Conservation (phyloP, 2,888 invertebrate species). For the Galerucella nymphaeae region DNA sequence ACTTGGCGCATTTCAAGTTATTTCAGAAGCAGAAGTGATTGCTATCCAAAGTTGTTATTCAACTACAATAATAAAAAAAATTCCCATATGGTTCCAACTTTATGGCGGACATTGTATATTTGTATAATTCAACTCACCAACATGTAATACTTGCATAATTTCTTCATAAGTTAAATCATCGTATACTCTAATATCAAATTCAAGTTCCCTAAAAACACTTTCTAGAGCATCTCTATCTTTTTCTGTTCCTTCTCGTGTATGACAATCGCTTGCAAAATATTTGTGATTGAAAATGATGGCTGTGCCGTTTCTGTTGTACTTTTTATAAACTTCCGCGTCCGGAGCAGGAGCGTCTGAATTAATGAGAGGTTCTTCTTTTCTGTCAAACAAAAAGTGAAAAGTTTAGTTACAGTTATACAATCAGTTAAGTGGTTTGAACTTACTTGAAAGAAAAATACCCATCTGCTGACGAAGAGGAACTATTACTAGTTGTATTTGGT, state of each 20-base stretch:
- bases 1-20: no score
- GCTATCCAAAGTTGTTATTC: no score
- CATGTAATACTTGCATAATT: slow-evolving; percentile 73
- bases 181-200: slow-evolving; percentile 76
- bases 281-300: slow-evolving; percentile 93
- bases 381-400: neutral
- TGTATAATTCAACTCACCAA: slow-evolving; percentile 60
- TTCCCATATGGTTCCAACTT: no score
- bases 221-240: slow-evolving; percentile 81
- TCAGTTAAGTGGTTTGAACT: neutral
- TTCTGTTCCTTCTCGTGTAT: slow-evolving; percentile 82
- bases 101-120: no score
- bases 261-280: slow-evolving; percentile 76
- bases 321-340: slow-evolving; percentile 72
- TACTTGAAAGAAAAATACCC: slow-evolving; percentile 9
- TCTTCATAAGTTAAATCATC: slow-evolving; percentile 77
- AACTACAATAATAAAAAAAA: no score
- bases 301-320: slow-evolving; percentile 79
- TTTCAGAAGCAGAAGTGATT: no score
- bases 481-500: neutral
- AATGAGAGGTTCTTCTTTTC: neutral
- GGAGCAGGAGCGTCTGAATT: slow-evolving; percentile 38
- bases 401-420: no score
- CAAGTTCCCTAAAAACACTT: slow-evolving; percentile 71
- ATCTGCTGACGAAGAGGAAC: neutral